Evolutionary conservation across 2,113 vertebrate genomes (phyloP), one percentile per base, ranked within the genome.

Genomic region (Gobius niger): DNA sequence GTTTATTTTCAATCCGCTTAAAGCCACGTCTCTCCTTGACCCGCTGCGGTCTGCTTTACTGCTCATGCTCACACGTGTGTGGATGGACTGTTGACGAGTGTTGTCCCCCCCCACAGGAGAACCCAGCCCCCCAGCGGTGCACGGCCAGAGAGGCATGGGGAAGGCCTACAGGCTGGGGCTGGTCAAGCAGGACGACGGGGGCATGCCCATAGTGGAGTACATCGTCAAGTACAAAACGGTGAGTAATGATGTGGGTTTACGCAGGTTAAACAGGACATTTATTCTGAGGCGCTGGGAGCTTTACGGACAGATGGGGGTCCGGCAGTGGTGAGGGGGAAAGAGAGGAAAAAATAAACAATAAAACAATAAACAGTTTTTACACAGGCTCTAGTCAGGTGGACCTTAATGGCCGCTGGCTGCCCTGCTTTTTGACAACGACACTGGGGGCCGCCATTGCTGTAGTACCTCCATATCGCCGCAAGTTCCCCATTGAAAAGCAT

Each of bases 201-300:
- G 98, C 10, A 95, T 98, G 67, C 96, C 98, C 60, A 98, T 99
- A 69, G 87, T 99, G 89, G 96, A 98, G 88, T 99, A 99, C 65
- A 96, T 99, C 3, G 93, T 99, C 71, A 99, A 97, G 87, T 99
- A 99, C 56, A 95, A 96, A 88, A 96, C 95, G 80, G 98, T 99
- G 90, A 96, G 96, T 95, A 72, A 15, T 46, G 44, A 8, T 15
- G 1, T 16, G 60, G n/a, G 41, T 46, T n/a, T 46, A 2, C 3
- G 3, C 24, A 16, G 18, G 60, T 46, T 16, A 46, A 44, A 12
- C 40, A 12, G 41, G 41, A 2, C 0, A 3, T 10, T 16, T 40
- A 41, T 60, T 60, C 34, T 42, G 42, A 60, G 6, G 13, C 34
- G 3, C 56, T 52, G 51, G 51, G 52, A 9, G 4, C 6, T 53